Evolutionary conservation across 2,113 vertebrate species (phyloP).

Genomic region (Ctenodactylus gundi): DNA sequence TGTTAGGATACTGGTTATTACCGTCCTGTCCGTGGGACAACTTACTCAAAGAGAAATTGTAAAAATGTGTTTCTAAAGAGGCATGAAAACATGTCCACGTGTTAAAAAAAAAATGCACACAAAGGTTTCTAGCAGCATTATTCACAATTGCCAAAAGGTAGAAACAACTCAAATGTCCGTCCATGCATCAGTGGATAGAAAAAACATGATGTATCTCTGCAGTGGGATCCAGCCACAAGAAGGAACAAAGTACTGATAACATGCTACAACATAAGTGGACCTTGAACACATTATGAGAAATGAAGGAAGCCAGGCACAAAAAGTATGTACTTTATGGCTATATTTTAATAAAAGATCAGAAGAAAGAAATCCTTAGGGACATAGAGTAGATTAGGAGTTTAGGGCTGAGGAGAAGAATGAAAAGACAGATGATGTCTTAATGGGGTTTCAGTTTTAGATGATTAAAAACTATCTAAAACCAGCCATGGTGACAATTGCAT

Average conservation of each 20-base stretch:
- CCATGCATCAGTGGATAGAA: neutral
- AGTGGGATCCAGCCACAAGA: neutral
- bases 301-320: neutral
- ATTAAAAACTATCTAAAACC: neutral
- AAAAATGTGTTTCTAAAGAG: neutral
- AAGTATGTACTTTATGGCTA: neutral
- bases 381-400: neutral
- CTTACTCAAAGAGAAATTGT: neutral
- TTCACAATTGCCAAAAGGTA: neutral
- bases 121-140: neutral
- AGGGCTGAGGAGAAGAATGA: neutral
- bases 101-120: neutral
- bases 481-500: rapidly evolving
- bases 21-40: neutral
- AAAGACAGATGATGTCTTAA: neutral
- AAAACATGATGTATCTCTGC: neutral
- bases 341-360: neutral
- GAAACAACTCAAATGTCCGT: neutral
- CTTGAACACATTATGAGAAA: neutral
- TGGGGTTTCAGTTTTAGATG: neutral
- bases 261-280: neutral
- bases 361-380: neutral
- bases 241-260: neutral
- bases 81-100: neutral
- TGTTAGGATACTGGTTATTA: neutral